phyloP scores from a whole-genome alignment of 2,113 vertebrate genomes.

The Vireo altiloquus region DNA sequence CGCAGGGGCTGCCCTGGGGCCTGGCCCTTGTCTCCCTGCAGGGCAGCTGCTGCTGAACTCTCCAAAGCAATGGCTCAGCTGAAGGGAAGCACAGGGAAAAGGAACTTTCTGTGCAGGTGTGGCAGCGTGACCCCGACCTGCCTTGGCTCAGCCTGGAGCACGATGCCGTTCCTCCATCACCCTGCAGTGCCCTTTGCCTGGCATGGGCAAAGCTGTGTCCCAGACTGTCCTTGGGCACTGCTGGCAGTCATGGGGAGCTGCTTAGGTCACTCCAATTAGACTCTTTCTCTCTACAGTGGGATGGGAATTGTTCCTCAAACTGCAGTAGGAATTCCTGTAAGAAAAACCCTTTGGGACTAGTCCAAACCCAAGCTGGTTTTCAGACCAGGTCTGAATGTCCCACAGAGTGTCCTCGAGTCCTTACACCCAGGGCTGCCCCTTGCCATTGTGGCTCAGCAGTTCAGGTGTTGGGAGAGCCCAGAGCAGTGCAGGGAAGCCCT shows the following conservation, averaged over 20 bases:
- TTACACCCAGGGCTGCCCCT: not conserved
- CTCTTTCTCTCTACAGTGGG: not conserved
- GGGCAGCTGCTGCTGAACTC: not conserved
- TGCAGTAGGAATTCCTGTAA: not conserved
- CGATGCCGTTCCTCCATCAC: not conserved
- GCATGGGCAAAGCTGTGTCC: not conserved
- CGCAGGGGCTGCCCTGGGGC: not conserved
- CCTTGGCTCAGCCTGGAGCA: not conserved
- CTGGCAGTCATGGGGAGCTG: not conserved
- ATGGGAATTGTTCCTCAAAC: not conserved
- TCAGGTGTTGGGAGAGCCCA: not conserved
- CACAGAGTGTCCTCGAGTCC: not conserved
- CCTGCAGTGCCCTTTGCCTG: not conserved
- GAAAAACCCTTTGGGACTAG: not conserved
- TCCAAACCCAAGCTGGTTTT: not conserved
- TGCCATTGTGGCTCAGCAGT: rapidly evolving
- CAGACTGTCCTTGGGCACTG: not conserved
- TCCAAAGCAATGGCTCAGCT: not conserved
- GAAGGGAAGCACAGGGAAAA: not conserved
- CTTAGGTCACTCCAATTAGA: not conserved
- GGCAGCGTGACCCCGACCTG: not conserved
- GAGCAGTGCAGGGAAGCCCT: not conserved
- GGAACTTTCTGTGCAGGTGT: not conserved
- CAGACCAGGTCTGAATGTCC: not conserved
- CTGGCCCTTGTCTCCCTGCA: not conserved